These are phyloP conservation scores for Pempheris klunzingeri DNA, from an alignment of 2,797 vertebrate species.

Conservation along the genomic window DNA sequence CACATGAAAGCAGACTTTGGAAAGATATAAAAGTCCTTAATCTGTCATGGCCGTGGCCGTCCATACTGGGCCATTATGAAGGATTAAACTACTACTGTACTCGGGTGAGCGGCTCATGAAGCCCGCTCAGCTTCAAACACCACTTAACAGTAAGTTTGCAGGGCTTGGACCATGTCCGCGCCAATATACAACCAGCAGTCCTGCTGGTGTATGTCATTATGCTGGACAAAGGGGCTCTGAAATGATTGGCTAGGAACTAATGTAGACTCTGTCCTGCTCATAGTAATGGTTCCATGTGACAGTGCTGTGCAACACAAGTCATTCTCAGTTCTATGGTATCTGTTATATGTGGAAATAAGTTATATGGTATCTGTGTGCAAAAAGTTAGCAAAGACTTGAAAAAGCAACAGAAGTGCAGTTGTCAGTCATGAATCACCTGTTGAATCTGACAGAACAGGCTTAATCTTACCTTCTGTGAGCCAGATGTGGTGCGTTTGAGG, in stretches of 20 bases:
- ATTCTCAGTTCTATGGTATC: not conserved
- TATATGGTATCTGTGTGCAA: not conserved
- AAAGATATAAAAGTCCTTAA: slow-evolving; percentile 84
- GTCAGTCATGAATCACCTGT: slow-evolving; percentile 22
- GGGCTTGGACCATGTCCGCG: slow-evolving; percentile 36
- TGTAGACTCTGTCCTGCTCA: not conserved
- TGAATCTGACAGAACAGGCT: slow-evolving; percentile 37
- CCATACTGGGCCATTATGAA: slow-evolving; percentile 85
- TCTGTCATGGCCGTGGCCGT: slow-evolving; percentile 82
- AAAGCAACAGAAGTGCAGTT: not conserved
- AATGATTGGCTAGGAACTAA: slow-evolving; percentile 30
- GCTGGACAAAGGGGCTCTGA: slow-evolving; percentile 15
- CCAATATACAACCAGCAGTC: not conserved
- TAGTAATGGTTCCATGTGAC: slow-evolving; percentile 35
- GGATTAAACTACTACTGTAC: slow-evolving; percentile 83
- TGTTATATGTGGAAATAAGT: no score
- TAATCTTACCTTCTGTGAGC: slow-evolving; percentile 95
- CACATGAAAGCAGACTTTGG: slow-evolving; percentile 89
- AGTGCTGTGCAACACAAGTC: slow-evolving; percentile 1
- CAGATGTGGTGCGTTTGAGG: slow-evolving; percentile 92
- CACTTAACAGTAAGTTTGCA: slow-evolving; percentile 60
- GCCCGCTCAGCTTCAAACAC: slow-evolving; percentile 60
- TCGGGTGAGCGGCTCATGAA: slow-evolving; percentile 55
- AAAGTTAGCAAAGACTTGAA: not conserved
- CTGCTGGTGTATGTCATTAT: slow-evolving; percentile 17